Conservation (phyloP, 92 coral and sea anemone genomes). For the Zoanthus solanderi region DNA sequence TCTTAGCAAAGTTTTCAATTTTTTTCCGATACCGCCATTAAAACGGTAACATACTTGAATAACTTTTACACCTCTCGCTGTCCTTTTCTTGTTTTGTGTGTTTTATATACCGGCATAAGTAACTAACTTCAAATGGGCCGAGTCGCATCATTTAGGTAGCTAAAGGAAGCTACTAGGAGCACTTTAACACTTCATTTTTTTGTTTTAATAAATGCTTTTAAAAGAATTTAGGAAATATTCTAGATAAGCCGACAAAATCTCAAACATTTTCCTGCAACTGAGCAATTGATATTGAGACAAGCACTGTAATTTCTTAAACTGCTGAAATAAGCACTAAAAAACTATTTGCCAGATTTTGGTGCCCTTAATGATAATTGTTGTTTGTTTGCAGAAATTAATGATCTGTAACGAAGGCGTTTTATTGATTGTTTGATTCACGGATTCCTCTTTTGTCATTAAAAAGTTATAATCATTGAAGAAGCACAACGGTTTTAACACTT, state of each 20-base stretch:
- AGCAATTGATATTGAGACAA: not conserved
- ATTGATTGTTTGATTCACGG: constrained; percentile 62
- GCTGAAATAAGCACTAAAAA: constrained; percentile 23
- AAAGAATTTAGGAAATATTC: constrained; percentile 36
- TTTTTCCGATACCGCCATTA: constrained; percentile 43
- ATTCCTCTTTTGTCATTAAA: constrained; percentile 19
- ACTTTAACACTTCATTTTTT: constrained; percentile 45
- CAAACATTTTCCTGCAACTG: constrained; percentile 31
- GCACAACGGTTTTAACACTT: not conserved
- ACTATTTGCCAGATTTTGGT: constrained; percentile 29
- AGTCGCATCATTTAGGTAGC: constrained; percentile 1
- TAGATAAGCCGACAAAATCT: constrained; percentile 22
- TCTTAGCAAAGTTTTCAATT: constrained; percentile 40
- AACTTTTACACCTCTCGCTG: constrained; percentile 26
- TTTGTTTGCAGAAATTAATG: constrained; percentile 71
- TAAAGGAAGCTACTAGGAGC: constrained; percentile 21
- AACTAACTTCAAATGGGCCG: constrained; percentile 36
- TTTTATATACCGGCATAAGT: not conserved
- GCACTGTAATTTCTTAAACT: not conserved
- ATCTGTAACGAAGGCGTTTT: constrained; percentile 50
- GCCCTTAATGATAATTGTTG: constrained; percentile 64
- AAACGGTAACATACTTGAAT: constrained; percentile 15
- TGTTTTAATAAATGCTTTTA: constrained; percentile 34
- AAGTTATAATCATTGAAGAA: not conserved
- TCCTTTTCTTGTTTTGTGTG: constrained; percentile 2